Conservation (phyloP, 2,113 vertebrate species). For the Progne subis region DNA sequence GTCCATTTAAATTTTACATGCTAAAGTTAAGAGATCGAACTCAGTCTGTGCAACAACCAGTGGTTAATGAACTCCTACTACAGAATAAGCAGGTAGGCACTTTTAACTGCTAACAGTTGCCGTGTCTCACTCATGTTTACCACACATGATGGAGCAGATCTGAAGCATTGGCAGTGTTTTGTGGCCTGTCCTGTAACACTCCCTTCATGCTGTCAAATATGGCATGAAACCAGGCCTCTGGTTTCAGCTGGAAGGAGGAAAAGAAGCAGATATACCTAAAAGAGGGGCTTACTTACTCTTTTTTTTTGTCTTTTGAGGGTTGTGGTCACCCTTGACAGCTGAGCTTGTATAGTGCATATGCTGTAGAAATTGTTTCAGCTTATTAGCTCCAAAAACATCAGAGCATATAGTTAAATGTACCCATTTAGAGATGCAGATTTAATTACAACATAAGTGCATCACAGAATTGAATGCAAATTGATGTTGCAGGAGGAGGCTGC, state of each 20-base stretch:
- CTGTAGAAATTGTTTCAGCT: not conserved
- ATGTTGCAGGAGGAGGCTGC: not conserved
- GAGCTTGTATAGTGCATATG: not conserved
- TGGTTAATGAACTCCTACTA: not conserved
- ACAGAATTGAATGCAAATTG: not conserved
- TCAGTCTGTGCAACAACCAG: not conserved
- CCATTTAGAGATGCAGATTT: not conserved
- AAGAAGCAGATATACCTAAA: not conserved
- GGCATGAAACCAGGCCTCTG: not conserved
- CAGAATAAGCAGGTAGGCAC: not conserved
- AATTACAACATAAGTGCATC: not conserved
- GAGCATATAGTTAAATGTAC: not conserved
- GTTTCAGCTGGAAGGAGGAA: not conserved
- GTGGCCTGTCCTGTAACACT: not conserved
- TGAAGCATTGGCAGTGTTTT: not conserved
- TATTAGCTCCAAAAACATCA: not conserved
- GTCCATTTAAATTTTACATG: not conserved
- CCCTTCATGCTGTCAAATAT: not conserved
- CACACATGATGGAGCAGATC: accelerated
- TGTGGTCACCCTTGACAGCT: not conserved
- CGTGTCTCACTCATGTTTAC: not conserved
- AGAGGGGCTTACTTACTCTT: not conserved
- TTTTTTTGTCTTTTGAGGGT: not conserved
- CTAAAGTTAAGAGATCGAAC: not conserved
- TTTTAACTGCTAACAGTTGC: not conserved